phyloP scores from a whole-genome alignment of 1,140 invertebrate species.

The Batillaria attramentaria region DNA sequence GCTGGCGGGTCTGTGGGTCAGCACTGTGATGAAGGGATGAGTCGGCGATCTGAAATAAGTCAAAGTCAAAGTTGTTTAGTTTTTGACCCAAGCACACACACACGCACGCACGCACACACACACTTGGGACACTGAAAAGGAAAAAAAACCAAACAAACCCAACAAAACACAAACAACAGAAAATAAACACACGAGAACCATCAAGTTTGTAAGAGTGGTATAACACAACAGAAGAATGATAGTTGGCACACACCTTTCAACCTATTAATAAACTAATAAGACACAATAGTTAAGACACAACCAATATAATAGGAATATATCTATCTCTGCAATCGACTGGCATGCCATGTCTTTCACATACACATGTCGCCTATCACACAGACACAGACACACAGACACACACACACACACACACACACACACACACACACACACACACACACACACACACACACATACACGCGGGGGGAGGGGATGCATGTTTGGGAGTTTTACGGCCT shows the following conservation, averaged over 20 bases:
- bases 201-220: not conserved
- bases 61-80: not conserved
- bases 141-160: not conserved
- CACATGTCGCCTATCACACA: not conserved
- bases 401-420: constrained; percentile 2
- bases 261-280: not conserved
- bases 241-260: not conserved
- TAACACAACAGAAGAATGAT: not conserved
- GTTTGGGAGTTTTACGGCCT: too few relatives aligned
- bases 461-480: too few relatives aligned
- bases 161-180: not conserved
- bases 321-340: not conserved
- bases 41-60: constrained; percentile 20
- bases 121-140: too few relatives aligned
- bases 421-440: not conserved
- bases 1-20: constrained; percentile 22
- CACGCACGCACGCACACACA: not conserved
- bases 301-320: not conserved
- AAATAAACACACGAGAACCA: not conserved
- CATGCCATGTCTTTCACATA: not conserved
- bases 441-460: not conserved
- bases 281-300: not conserved
- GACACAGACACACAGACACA: not conserved
- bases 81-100: not conserved
- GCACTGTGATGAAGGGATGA: constrained; percentile 34